Evolutionary conservation across 2,113 vertebrate species (phyloP).

Genomic region (Camarhynchus parvulus): DNA sequence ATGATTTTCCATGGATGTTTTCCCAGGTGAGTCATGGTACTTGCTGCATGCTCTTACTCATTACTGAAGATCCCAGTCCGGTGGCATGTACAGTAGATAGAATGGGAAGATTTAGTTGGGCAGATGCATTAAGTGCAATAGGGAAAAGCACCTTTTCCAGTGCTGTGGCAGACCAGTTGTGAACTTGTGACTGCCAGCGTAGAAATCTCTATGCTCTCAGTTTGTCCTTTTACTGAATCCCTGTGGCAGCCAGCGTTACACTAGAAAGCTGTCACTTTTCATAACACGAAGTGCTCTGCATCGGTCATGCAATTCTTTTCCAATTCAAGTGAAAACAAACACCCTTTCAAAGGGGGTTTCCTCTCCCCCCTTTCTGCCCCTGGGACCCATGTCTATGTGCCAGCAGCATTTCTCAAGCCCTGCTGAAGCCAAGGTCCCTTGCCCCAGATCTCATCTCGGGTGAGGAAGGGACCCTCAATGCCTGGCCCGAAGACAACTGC

Average conservation of each 20-base stretch:
- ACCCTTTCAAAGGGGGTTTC: slow-evolving; percentile 14
- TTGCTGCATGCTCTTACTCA: slow-evolving; percentile 48
- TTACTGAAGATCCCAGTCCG: background rate
- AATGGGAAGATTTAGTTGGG: background rate
- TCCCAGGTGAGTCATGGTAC: slow-evolving; percentile 76
- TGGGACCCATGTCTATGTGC: background rate
- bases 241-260: background rate
- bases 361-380: background rate
- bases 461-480: background rate
- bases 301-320: background rate
- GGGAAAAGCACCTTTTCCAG: background rate
- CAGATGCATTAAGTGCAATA: background rate
- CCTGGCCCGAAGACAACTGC: background rate
- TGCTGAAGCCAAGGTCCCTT: background rate
- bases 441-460: background rate
- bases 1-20: slow-evolving; percentile 73
- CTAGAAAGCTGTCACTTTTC: slow-evolving; percentile 44
- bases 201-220: background rate
- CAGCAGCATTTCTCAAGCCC: background rate
- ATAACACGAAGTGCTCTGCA: background rate
- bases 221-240: slow-evolving; percentile 33
- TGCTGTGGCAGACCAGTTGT: background rate
- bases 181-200: background rate
- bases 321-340: slow-evolving; percentile 19
- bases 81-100: background rate